These are phyloP conservation scores for Hydrotaea diabolus DNA, from an alignment of 2,888 invertebrate genomes.

Conservation along the genomic window DNA sequence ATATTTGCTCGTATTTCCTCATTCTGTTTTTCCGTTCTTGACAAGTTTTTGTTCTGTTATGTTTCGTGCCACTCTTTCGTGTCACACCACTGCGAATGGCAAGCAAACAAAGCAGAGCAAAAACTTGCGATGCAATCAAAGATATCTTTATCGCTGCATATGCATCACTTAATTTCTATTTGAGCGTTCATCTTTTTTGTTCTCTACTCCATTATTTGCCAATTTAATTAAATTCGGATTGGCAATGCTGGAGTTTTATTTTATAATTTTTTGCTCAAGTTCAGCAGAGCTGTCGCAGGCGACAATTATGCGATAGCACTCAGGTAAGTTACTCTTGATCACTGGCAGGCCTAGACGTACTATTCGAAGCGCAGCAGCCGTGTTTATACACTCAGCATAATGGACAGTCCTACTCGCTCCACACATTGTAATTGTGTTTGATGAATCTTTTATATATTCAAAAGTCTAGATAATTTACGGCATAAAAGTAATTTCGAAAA, in stretches of 20 bases:
- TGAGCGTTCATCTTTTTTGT: background rate
- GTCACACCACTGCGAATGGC: background rate
- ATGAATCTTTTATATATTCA: too few species aligned
- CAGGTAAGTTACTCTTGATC: background rate
- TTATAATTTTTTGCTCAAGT: background rate
- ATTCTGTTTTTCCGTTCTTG: slow-evolving; percentile 28
- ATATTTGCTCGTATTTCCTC: slow-evolving; percentile 42
- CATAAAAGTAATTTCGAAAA: too few species aligned
- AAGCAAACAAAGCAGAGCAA: background rate
- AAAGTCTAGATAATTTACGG: too few species aligned
- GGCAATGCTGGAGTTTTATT: slow-evolving; percentile 6
- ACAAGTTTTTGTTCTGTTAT: background rate
- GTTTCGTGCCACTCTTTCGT: background rate
- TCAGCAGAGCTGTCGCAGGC: background rate
- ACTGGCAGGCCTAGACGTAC: background rate
- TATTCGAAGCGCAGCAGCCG: too few species aligned
- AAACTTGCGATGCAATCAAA: slow-evolving; percentile 1
- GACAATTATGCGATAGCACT: too few species aligned
- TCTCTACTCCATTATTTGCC: background rate
- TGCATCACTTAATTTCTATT: background rate
- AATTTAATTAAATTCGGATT: background rate
- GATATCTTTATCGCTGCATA: background rate
- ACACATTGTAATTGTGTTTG: too few species aligned
- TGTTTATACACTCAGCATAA: too few species aligned
- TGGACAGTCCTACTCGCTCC: too few species aligned